These are phyloP conservation scores for Pocota personata DNA, from an alignment of 2,888 invertebrate species.

Conservation along the genomic window DNA sequence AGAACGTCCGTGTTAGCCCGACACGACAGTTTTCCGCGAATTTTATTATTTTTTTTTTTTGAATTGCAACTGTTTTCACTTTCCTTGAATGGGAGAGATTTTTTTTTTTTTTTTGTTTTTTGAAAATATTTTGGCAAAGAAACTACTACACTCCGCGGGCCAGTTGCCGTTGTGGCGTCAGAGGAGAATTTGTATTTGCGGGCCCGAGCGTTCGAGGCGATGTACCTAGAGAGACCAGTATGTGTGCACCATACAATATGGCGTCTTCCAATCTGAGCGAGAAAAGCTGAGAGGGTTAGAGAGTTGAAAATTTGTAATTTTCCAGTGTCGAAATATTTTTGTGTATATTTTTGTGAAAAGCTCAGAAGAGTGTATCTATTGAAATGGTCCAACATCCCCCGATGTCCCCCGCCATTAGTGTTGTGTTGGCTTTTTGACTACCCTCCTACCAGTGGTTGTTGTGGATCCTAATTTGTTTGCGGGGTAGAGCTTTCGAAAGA, in stretches of 20 bases:
- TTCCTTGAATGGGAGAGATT: slow-evolving; percentile 29
- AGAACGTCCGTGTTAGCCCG: slow-evolving; percentile 52
- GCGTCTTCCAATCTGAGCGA: slow-evolving; percentile 69
- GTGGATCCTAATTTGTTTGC: not conserved
- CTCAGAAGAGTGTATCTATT: slow-evolving; percentile 40
- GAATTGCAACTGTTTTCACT: slow-evolving; percentile 21
- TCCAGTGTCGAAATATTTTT: slow-evolving; percentile 70
- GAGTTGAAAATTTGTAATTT: slow-evolving; percentile 39
- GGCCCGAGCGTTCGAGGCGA: slow-evolving; percentile 66
- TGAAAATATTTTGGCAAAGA: slow-evolving; percentile 42
- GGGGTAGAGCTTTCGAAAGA: slow-evolving; percentile 30
- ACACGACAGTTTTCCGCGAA: slow-evolving; percentile 34
- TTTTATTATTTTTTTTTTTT: slow-evolving; percentile 5
- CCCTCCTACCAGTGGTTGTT: slow-evolving; percentile 4
- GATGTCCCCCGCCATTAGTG: not conserved
- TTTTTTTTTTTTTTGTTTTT: slow-evolving; percentile 32
- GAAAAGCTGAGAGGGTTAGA: slow-evolving; percentile 22
- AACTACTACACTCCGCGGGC: slow-evolving; percentile 53
- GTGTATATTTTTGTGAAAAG: slow-evolving; percentile 64
- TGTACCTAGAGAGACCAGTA: slow-evolving; percentile 60
- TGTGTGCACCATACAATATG: slow-evolving; percentile 65
- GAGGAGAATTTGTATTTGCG: slow-evolving; percentile 70
- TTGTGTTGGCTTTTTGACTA: slow-evolving; percentile 13
- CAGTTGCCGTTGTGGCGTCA: slow-evolving; percentile 65
- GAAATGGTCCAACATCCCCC: slow-evolving; percentile 21